phyloP scores from a whole-genome alignment of 2,113 vertebrate species.

The Lipotes vexillifer region DNA sequence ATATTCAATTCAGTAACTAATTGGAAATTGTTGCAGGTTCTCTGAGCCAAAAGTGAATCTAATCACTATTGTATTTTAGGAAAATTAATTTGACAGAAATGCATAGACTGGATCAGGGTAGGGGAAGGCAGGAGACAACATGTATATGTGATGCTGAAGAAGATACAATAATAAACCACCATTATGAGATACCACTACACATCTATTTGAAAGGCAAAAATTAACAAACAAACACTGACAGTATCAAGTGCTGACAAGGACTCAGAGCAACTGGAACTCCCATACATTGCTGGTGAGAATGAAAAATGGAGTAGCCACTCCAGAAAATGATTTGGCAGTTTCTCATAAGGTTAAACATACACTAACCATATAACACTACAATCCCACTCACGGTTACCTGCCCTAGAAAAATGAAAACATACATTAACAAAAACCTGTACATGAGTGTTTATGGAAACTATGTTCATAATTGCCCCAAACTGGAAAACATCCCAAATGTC shows the following conservation, averaged over 20 bases:
- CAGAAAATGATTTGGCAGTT: not conserved
- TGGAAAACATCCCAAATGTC: not conserved
- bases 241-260: not conserved
- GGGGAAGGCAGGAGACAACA: not conserved
- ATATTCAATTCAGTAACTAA: not conserved
- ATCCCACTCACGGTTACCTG: not conserved
- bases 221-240: not conserved
- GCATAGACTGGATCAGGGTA: not conserved
- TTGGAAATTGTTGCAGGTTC: not conserved
- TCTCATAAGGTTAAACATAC: not conserved
- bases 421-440: not conserved
- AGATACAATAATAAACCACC: not conserved
- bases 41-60: not conserved
- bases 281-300: not conserved
- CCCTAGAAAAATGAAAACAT: not conserved
- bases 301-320: not conserved
- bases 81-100: slow-evolving; percentile 26
- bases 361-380: not conserved
- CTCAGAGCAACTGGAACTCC: not conserved
- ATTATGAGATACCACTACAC: not conserved
- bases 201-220: not conserved
- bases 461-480: not conserved
- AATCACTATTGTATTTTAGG: not conserved
- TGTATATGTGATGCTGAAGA: not conserved
- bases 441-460: not conserved